Evolutionary conservation across 2,888 invertebrate species (phyloP), one percentile per base, ranked within the genome.

Genomic region (Volucella bombylans): DNA sequence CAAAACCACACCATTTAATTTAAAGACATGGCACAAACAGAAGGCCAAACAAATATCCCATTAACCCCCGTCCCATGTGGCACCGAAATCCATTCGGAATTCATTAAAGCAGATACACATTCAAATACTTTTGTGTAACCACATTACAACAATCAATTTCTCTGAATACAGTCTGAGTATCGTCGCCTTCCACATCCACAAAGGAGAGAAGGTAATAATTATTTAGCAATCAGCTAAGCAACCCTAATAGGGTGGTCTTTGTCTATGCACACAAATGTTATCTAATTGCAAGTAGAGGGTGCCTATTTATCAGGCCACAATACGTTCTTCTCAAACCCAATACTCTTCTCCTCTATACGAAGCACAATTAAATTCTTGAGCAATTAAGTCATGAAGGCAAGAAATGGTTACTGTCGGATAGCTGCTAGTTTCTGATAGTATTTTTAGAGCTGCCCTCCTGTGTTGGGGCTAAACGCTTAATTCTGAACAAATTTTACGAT

Each of bases 401-500:
- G 12, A 52, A 62, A 31, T 59, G 31, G 52, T 23, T 31, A 11
- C 15, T 8, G 0, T 31, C 4, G 31, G 31, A 31, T 6, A 31
- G 31, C 31, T 31, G 31, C 31, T 31, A 6, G 31, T 43, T 3
- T 6, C 18, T 18, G 10, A 18, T 18, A 14, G 43, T 15, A 12
- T 31, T 45, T 45, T 45, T 23, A 4, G 23, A 23, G 23, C 2
- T 31, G 6, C 6, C 6, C 31, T 6, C 4, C 31, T 6, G 31
- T 61, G 61, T 45, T 61, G 45, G n/a, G 71, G 43, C 15, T 43
- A 10, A 72, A 23, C 15, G 18, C 43, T 72, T 72, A 72, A 72
- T 61, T 61, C 54, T 8, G n/a, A 54, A 55, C 55, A 55, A 64
- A 64, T 73, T 64, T 73, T 64, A 62, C 38, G 73, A 64, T 54